Evolutionary conservation across 2,113 vertebrate species (phyloP).

Genomic region (Notothenia rossii): DNA sequence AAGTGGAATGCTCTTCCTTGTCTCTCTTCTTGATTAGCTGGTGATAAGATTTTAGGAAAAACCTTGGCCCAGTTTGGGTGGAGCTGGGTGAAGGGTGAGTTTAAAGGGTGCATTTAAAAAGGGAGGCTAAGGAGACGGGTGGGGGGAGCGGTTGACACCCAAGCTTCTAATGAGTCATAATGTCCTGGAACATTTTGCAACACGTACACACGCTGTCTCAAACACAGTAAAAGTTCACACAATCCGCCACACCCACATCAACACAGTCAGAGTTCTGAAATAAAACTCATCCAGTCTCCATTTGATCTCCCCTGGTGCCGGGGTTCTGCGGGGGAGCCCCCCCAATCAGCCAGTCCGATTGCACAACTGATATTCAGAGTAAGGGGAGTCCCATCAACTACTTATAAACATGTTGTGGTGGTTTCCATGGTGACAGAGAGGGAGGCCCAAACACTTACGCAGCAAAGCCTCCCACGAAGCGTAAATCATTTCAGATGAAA

Average conservation of each 20-base stretch:
- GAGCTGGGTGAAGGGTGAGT: slow-evolving; percentile 31
- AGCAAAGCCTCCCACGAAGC: slow-evolving; percentile 50
- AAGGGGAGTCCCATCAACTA: slow-evolving; percentile 59
- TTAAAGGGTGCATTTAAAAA: slow-evolving; percentile 39
- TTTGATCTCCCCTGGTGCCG: slow-evolving; percentile 45
- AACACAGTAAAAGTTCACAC: slow-evolving; percentile 8
- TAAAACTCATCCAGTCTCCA: slow-evolving; percentile 24
- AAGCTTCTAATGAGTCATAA: slow-evolving; percentile 37
- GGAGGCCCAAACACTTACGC: slow-evolving; percentile 51
- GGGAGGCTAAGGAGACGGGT: slow-evolving; percentile 25
- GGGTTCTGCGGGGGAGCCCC: slow-evolving; percentile 29
- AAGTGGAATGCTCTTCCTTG: not conserved
- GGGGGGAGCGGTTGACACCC: slow-evolving; percentile 18
- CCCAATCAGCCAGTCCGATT: slow-evolving; percentile 33
- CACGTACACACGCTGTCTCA: slow-evolving; percentile 31
- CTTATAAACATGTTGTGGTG: slow-evolving; percentile 72
- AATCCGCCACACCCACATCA: slow-evolving; percentile 44
- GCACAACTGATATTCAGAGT: slow-evolving; percentile 40
- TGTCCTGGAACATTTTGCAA: slow-evolving; percentile 61
- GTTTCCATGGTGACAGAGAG: slow-evolving; percentile 69
- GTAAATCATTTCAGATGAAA: slow-evolving; percentile 55
- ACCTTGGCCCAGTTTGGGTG: slow-evolving; percentile 20
- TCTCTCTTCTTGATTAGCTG: not conserved
- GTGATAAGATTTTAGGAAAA: slow-evolving; percentile 21
- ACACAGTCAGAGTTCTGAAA: slow-evolving; percentile 31